Conservation (phyloP, 64 coral and sea anemone genomes). For the Porites australiensis region DNA sequence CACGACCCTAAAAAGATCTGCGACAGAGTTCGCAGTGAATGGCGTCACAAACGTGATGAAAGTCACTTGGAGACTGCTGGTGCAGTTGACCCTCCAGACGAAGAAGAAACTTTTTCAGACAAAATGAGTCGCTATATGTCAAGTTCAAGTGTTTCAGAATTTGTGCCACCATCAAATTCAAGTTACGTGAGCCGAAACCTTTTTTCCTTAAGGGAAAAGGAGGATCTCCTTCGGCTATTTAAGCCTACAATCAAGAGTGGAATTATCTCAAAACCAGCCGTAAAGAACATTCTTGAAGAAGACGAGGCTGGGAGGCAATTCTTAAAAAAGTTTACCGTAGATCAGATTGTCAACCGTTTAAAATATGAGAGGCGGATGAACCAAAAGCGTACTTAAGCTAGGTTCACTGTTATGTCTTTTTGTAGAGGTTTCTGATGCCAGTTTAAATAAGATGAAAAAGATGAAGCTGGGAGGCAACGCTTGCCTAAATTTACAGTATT, state of each 20-base stretch:
- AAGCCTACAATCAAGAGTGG: not conserved
- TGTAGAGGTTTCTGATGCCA: too few species aligned
- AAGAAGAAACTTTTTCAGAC: too few species aligned
- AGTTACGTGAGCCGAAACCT: constrained; percentile 6
- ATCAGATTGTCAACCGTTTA: constrained; percentile 10
- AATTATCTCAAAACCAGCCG: not conserved
- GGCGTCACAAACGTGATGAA: not conserved
- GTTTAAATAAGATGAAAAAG: too few species aligned
- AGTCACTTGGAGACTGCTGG: too few species aligned
- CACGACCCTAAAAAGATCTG: constrained; percentile 29
- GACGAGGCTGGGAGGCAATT: not conserved
- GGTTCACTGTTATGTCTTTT: too few species aligned
- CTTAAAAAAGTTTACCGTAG: not conserved
- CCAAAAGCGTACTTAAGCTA: not conserved
- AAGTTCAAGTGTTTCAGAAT: not conserved
- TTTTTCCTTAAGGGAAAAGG: not conserved
- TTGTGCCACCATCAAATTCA: constrained; percentile 3
- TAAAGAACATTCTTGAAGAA: constrained; percentile 17
- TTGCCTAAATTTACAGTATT: too few species aligned
- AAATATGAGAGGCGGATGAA: constrained; percentile 2
- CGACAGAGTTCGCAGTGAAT: constrained; percentile 62
- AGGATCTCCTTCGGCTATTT: not conserved
- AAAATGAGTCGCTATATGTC: not conserved
- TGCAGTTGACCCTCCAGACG: not conserved
- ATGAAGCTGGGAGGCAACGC: too few species aligned